Evolutionary conservation across 2,888 invertebrate genomes (phyloP).

Genomic region (Sarcophaga subvicina): DNA sequence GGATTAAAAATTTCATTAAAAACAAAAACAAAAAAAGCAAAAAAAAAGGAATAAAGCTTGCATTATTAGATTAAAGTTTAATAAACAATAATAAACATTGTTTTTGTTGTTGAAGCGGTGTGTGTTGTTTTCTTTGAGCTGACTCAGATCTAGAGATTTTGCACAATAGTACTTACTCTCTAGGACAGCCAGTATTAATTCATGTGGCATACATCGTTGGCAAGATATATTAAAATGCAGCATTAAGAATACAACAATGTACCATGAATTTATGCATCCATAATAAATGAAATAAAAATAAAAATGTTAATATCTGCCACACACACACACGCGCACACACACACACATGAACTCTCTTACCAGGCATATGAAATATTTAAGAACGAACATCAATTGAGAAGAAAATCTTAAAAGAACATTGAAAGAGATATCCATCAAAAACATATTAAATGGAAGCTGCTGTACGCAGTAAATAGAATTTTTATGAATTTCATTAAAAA

Average conservation of each 20-base stretch:
- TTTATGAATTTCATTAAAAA: neutral
- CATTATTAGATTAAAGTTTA: slow-evolving; percentile 66
- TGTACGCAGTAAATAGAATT: neutral
- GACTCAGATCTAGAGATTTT: slow-evolving; percentile 31
- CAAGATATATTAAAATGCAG: neutral
- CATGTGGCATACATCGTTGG: slow-evolving; percentile 13
- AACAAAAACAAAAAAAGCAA: slow-evolving; percentile 6
- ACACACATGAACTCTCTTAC: too few relatives aligned
- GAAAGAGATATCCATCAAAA: slow-evolving; percentile 34
- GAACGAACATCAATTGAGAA: neutral
- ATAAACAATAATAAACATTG: slow-evolving; percentile 62
- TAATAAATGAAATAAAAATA: slow-evolving; percentile 64
- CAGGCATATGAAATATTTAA: slow-evolving; percentile 1
- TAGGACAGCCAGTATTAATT: slow-evolving; percentile 38
- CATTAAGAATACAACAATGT: slow-evolving; percentile 25
- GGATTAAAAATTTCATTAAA: neutral
- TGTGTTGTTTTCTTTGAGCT: slow-evolving; percentile 5
- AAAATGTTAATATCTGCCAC: slow-evolving; percentile 67
- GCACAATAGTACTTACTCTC: slow-evolving; percentile 29
- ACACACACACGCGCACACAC: neutral
- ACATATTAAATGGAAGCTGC: slow-evolving; percentile 42
- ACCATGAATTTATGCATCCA: slow-evolving; percentile 55
- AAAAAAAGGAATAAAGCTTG: slow-evolving; percentile 20
- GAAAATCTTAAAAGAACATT: slow-evolving; percentile 8
- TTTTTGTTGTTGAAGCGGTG: slow-evolving; percentile 10